Evolutionary conservation across 2,113 vertebrate genomes (phyloP).

Genomic region (Chelonoidis abingdonii): DNA sequence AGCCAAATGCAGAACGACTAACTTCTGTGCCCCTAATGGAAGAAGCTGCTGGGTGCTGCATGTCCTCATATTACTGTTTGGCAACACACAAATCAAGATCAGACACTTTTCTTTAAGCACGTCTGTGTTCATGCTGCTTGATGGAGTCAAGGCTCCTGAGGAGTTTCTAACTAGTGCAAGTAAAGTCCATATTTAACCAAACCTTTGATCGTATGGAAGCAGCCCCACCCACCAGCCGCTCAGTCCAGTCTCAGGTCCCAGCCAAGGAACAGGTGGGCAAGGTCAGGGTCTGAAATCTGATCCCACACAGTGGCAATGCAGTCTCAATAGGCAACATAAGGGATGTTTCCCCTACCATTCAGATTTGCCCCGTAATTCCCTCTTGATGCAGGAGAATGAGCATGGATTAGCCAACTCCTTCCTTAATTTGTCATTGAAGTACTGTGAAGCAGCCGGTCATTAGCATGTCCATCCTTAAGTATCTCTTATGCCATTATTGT

Average conservation of each 20-base stretch:
- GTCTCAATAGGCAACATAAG: neutral
- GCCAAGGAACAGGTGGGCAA: neutral
- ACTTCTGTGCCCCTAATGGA: neutral
- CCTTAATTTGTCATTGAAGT: neutral
- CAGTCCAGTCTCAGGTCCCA: neutral
- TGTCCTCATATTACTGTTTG: neutral
- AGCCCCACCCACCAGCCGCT: neutral
- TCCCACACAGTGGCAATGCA: neutral
- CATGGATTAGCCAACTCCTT: neutral
- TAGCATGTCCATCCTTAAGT: neutral
- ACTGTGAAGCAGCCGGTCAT: fast-evolving
- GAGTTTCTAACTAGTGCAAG: neutral
- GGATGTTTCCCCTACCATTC: neutral
- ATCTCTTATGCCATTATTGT: neutral
- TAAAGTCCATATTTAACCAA: neutral
- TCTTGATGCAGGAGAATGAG: neutral
- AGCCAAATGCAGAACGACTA: neutral
- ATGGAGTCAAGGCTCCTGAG: neutral
- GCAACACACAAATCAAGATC: neutral
- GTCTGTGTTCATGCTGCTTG: neutral
- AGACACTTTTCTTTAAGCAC: neutral
- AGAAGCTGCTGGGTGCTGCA: neutral
- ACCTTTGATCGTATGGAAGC: neutral
- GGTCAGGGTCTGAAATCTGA: neutral
- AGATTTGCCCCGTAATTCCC: neutral